These are phyloP conservation scores for Nanger granti DNA, from an alignment of 2,113 vertebrate species.

Conservation along the genomic window DNA sequence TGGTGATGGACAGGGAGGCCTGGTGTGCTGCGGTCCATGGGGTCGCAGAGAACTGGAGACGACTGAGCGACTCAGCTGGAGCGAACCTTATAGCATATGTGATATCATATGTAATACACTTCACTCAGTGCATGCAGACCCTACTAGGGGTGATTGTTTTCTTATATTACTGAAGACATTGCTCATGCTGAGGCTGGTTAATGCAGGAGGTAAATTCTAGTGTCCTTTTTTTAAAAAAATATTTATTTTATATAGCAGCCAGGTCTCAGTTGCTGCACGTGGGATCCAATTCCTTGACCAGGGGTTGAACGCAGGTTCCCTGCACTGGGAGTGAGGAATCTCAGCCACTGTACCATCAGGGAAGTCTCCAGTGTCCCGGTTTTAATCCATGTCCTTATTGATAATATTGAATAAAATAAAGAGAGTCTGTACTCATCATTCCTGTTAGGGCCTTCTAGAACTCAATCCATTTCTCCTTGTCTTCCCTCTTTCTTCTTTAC, in stretches of 20 bases:
- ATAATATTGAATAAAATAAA: neutral
- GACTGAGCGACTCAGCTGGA: rapidly evolving
- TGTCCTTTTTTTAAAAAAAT: neutral
- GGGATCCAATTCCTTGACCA: neutral
- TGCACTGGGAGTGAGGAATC: neutral
- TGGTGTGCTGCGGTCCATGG: neutral
- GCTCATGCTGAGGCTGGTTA: neutral
- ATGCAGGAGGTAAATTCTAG: neutral
- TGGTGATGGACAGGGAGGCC: neutral
- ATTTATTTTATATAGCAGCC: neutral
- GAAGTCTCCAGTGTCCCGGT: neutral
- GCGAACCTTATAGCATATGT: neutral
- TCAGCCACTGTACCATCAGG: neutral
- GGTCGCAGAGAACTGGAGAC: neutral
- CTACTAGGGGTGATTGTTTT: neutral
- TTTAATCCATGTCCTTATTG: neutral
- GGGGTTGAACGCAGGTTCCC: neutral
- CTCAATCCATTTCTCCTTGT: neutral
- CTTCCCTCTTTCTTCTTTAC: neutral
- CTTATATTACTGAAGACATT: neutral
- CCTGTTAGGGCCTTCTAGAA: neutral
- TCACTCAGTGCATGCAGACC: neutral
- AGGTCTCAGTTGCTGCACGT: neutral
- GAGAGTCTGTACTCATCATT: neutral
- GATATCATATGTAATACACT: neutral